Base-by-base conservation (phyloP, 2,113 vertebrate genomes). In the Sander vitreus region DNA sequence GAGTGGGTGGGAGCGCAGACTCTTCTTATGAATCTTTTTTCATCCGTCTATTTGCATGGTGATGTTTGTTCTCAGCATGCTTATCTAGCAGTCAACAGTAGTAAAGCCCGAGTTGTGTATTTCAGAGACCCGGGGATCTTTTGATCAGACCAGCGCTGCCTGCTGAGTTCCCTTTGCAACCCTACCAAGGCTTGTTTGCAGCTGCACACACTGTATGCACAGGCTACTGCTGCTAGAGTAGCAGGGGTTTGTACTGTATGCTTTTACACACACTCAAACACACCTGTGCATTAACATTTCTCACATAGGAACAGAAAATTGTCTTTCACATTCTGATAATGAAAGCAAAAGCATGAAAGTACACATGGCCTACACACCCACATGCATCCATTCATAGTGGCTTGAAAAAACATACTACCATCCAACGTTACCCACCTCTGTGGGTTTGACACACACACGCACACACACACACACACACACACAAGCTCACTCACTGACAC, bases 401-500 rank as follows among this genome's bases (percentile, higher is more conserved):
- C 68, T 80, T 60, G 10, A 57, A 79, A 51, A 77, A 82, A 87
- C 75, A 80, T 50, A 67, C 68, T 71, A 62, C n/a, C 0, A 23
- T 73, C 75, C 70, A 74, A 72, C 66, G 78, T 85, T 69, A 67
- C 43, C 64, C 65, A n/a, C 45, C 45, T 76, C 83, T 79, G 74
- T 77, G 76, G 67, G 74, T 57, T 67, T 30, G 18, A 78, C 62
- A 64, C 66, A 45, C 43, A 57, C 74, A 64, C 30, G 27, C 80
- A 43, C 66, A 51, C 39, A 68, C 33, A 43, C 33, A n/a, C 43
- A 78, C 80, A 43, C 66, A 51, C 39, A 68, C 33, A 43, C 33
- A n/a, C 43, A 78, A 88, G 83, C 80, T 69, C 84, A 85, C 88
- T 90, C 91, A 83, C 89, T 92, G 90, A 93, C 93, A 93, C 93